These are phyloP conservation scores for Leptocoma aspasia DNA, from an alignment of 2,113 vertebrate genomes.

Conservation along the genomic window DNA sequence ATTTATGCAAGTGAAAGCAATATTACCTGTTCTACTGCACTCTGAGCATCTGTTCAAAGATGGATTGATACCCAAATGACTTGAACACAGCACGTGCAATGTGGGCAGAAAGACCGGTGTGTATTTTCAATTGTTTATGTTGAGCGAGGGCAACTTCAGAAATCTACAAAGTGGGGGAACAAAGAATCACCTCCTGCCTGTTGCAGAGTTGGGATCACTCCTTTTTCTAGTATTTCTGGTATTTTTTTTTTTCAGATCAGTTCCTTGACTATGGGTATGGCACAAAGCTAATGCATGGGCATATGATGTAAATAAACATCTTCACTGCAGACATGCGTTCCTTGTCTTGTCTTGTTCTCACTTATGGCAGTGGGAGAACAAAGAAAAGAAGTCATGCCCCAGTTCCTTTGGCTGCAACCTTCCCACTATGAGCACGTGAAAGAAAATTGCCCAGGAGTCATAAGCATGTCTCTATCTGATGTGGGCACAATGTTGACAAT, in stretches of 20 bases:
- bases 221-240: neutral
- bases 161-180: neutral
- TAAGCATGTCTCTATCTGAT: neutral
- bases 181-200: neutral
- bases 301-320: neutral
- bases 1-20: neutral
- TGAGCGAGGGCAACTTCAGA: neutral
- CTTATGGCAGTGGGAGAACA: neutral
- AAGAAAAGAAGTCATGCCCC: slow-evolving; percentile 3
- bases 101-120: accelerated
- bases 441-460: slow-evolving; percentile 1
- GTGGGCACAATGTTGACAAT: neutral
- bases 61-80: neutral
- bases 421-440: neutral
- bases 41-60: neutral
- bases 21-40: neutral
- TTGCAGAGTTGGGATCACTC: neutral
- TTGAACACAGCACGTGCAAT: accelerated
- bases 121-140: neutral
- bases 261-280: neutral
- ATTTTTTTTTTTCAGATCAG: neutral
- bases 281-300: neutral
- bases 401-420: neutral
- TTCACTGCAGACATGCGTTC: neutral
- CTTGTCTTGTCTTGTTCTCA: neutral